phyloP scores from a whole-genome alignment of 2,888 invertebrate genomes.

The Ormia ochracea region DNA sequence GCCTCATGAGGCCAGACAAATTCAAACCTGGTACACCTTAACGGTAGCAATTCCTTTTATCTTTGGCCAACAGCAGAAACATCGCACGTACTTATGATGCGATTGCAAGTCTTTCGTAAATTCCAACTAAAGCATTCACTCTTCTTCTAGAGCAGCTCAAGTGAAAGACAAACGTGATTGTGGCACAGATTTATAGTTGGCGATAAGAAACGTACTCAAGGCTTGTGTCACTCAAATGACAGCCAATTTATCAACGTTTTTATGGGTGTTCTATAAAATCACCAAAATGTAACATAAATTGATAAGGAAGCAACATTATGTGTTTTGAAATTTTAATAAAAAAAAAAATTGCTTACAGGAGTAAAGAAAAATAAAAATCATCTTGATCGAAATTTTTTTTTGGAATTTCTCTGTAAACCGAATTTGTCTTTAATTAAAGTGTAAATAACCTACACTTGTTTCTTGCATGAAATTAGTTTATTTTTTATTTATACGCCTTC shows the following conservation, averaged over 20 bases:
- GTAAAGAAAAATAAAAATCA: background rate
- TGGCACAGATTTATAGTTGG: conserved; percentile 55
- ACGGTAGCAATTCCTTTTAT: conserved; percentile 47
- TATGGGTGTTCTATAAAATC: conserved; percentile 69
- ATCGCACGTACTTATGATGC: conserved; percentile 52
- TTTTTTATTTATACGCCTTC: background rate
- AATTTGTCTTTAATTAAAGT: conserved; percentile 15
- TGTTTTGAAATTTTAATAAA: conserved; percentile 42
- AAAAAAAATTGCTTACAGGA: background rate
- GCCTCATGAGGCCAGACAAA: background rate
- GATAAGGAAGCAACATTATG: conserved; percentile 27
- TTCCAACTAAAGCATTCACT: conserved; percentile 41
- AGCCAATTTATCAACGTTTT: conserved; percentile 72
- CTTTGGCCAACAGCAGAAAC: conserved; percentile 31
- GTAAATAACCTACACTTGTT: conserved; percentile 37
- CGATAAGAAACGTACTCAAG: conserved; percentile 54
- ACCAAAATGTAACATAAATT: conserved; percentile 42
- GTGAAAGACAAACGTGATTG: conserved; percentile 52
- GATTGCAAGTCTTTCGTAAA: conserved; percentile 15
- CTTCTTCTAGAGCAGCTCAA: conserved; percentile 16
- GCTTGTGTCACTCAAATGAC: conserved; percentile 53
- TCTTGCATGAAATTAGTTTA: background rate
- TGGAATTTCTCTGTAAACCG: conserved; percentile 20
- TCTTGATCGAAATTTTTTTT: conserved; percentile 13
- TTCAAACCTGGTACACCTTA: background rate